phyloP scores from a whole-genome alignment of 2,888 invertebrate species.

The Mechanitis mazaeus region DNA sequence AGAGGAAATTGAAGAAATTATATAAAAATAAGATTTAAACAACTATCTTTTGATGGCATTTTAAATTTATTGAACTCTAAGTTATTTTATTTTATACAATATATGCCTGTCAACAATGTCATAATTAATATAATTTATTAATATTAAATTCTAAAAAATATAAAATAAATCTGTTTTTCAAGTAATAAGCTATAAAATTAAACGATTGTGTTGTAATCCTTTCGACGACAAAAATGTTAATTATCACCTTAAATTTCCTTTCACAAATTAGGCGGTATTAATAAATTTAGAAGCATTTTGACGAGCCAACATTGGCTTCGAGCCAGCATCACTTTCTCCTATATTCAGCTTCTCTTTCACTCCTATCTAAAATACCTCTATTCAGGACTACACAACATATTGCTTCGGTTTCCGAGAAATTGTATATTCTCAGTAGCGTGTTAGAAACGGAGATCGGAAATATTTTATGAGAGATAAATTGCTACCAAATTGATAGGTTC shows the following conservation, averaged over 20 bases:
- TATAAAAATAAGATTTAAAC: background rate
- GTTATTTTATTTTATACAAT: background rate
- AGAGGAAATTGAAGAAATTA: background rate
- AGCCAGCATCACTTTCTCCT: constrained; percentile 63
- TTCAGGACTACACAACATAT: constrained; percentile 51
- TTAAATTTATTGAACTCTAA: too few relatives aligned
- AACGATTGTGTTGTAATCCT: constrained; percentile 52
- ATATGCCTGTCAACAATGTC: background rate
- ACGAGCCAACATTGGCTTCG: constrained; percentile 52
- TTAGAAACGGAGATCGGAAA: constrained; percentile 58
- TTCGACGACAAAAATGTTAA: constrained; percentile 66
- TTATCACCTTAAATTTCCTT: constrained; percentile 60
- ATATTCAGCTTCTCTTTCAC: constrained; percentile 48
- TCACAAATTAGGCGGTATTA: constrained; percentile 62
- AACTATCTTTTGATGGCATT: background rate
- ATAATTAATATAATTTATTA: background rate
- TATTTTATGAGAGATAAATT: constrained; percentile 66
- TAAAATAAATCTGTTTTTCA: constrained; percentile 39
- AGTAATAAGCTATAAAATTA: constrained; percentile 41
- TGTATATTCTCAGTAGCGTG: constrained; percentile 58
- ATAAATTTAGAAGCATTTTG: constrained; percentile 60
- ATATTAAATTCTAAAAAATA: constrained; percentile 23
- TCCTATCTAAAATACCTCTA: constrained; percentile 33
- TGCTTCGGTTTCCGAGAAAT: constrained; percentile 66
- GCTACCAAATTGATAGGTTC: constrained; percentile 42